A percentile compares a stretch with the other conserved stretches of the same genome.
These are phyloP conservation scores for Leptinotarsa texana DNA, from an alignment of 1,140 invertebrate genomes.

Conservation along the genomic window DNA sequence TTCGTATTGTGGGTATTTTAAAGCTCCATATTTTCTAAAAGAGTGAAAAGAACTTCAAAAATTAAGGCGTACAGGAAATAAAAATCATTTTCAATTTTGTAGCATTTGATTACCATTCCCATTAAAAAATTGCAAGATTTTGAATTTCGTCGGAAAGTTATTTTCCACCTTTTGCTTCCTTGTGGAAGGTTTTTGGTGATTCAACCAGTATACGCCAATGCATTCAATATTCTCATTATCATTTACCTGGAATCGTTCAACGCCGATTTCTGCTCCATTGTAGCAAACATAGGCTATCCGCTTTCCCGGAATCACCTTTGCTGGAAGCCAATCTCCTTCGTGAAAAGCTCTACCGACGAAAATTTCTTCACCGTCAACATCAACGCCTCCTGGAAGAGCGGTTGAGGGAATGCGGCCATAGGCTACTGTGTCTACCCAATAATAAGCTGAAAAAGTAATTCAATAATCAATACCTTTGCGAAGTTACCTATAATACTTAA, in stretches of 20 bases:
- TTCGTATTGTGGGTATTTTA: no score
- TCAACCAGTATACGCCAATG: neutral
- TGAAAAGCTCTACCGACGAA: constrained; percentile 75
- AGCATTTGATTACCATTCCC: no score
- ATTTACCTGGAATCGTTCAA: constrained; percentile 64
- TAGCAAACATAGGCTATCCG: constrained; percentile 66
- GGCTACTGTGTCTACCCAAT: constrained; percentile 48
- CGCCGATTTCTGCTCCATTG: constrained; percentile 65
- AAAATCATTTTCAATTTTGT: no score
- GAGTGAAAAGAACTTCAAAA: no score
- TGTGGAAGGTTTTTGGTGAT: no score
- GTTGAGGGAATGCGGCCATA: constrained; percentile 44
- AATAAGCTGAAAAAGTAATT: constrained; percentile 45
- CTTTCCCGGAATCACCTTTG: constrained; percentile 73
- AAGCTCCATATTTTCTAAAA: no score
- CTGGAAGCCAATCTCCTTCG: constrained; percentile 73
- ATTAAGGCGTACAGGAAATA: no score
- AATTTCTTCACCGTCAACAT: constrained; percentile 70
- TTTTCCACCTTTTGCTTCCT: no score
- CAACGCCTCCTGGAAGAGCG: constrained; percentile 71
- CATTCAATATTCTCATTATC: neutral
- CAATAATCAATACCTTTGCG: neutral
- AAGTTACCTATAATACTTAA: neutral
- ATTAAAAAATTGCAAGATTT: no score
- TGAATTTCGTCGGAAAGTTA: no score